phyloP scores from a whole-genome alignment of 2,113 vertebrate genomes.

The Cephalopholis sonnerati region DNA sequence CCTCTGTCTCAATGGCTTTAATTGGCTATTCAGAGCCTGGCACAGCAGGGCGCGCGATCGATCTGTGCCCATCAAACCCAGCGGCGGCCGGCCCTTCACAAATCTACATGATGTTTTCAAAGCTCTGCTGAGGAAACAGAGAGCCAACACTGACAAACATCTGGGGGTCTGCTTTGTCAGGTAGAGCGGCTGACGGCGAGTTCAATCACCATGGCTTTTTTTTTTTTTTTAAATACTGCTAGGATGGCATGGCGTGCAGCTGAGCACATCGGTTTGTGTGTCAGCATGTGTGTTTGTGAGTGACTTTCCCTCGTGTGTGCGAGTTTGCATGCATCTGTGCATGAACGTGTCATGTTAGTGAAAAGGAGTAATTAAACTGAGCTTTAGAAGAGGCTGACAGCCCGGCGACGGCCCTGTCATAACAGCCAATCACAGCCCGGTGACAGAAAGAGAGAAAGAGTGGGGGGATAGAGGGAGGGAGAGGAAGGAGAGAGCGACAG shows the following conservation, averaged over 20 bases:
- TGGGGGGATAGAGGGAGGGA: constrained; percentile 38
- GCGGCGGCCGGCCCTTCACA: constrained; percentile 47
- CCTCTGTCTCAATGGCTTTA: constrained; percentile 64
- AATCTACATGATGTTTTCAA: constrained; percentile 52
- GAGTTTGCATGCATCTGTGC: constrained; percentile 68
- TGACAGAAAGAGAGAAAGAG: constrained; percentile 54
- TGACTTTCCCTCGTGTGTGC: constrained; percentile 47
- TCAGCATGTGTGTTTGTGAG: constrained; percentile 31
- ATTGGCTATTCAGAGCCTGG: constrained; percentile 73
- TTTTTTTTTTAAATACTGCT: constrained; percentile 62
- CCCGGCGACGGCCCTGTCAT: constrained; percentile 75
- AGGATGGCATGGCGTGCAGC: constrained; percentile 26
- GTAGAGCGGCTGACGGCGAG: constrained; percentile 62
- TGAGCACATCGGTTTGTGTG: constrained; percentile 48
- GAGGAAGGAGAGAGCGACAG: constrained; percentile 53
- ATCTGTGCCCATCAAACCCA: constrained; percentile 68
- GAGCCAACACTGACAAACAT: constrained; percentile 71
- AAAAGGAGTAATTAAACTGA: constrained; percentile 87
- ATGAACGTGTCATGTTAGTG: constrained; percentile 69
- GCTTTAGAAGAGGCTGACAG: constrained; percentile 78
- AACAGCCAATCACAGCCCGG: constrained; percentile 76
- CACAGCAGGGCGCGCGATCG: constrained; percentile 56
- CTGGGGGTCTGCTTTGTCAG: constrained; percentile 75
- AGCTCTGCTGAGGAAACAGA: constrained; percentile 41
- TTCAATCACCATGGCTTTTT: constrained; percentile 67